phyloP scores from a whole-genome alignment of 2,888 invertebrate genomes.

The Horisme vitalbata region DNA sequence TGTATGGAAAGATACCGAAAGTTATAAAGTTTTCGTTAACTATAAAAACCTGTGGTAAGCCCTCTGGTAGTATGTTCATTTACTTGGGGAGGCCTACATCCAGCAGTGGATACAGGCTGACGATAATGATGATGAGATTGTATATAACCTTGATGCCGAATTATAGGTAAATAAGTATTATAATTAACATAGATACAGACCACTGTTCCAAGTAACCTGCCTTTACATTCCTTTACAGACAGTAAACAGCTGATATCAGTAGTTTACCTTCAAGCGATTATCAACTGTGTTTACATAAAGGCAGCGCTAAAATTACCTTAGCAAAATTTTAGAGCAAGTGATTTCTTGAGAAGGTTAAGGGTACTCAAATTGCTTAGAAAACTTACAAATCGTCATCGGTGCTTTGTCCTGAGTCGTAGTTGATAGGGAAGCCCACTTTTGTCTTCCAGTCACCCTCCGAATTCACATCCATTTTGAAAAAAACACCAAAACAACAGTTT shows the following conservation, averaged over 20 bases:
- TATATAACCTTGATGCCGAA: too few species aligned
- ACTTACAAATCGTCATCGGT: conserved; percentile 79
- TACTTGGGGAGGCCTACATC: too few species aligned
- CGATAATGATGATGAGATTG: too few species aligned
- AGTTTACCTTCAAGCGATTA: background rate
- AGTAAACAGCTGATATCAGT: conserved; percentile 16
- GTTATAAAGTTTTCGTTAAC: too few species aligned
- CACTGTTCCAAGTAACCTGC: too few species aligned
- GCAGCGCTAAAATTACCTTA: background rate
- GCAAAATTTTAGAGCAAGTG: background rate
- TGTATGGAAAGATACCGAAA: too few species aligned
- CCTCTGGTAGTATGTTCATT: too few species aligned
- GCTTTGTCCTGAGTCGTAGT: conserved; percentile 73
- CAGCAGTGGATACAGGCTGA: too few species aligned
- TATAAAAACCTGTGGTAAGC: too few species aligned
- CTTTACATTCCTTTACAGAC: background rate
- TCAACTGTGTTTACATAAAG: background rate
- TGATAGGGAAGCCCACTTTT: conserved; percentile 74
- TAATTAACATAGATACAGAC: too few species aligned
- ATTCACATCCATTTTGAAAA: conserved; percentile 57
- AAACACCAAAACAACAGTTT: conserved; percentile 35
- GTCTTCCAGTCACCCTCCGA: conserved; percentile 76
- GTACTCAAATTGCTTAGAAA: conserved; percentile 13
- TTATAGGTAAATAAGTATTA: too few species aligned
- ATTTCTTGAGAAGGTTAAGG: conserved; percentile 1